Evolutionary conservation across 2,888 invertebrate species (phyloP).

Genomic region (Pilophorus perplexus): DNA sequence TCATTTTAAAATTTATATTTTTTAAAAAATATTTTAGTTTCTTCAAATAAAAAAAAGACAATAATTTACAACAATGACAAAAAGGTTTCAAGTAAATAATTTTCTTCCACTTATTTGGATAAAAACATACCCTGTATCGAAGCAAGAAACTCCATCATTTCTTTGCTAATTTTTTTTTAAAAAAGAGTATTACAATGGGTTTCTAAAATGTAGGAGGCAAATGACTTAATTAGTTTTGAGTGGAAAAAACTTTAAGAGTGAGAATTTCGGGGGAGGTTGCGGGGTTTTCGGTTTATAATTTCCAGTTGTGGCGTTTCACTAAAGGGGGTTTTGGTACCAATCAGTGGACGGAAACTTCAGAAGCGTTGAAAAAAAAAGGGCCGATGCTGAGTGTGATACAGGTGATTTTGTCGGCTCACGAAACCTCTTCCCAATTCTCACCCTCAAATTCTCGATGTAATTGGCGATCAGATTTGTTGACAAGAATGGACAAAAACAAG

Average conservation of each 20-base stretch:
- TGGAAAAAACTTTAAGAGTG: background rate
- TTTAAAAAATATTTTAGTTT: constrained; percentile 38
- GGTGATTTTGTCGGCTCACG: no score
- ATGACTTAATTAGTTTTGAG: background rate
- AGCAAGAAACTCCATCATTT: constrained; percentile 48
- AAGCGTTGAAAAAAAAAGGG: no score
- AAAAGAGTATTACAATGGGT: no score
- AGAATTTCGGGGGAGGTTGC: background rate
- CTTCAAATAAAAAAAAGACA: constrained; percentile 25
- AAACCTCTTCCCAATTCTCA: no score
- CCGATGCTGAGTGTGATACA: no score
- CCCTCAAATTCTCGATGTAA: no score
- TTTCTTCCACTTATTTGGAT: constrained; percentile 44
- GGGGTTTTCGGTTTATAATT: no score
- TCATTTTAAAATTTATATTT: constrained; percentile 32
- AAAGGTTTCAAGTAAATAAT: constrained; percentile 16
- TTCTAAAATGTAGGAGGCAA: constrained; percentile 30
- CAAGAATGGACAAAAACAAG: no score
- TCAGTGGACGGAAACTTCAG: no score
- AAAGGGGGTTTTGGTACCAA: no score
- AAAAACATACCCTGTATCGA: constrained; percentile 50
- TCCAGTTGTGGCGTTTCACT: no score
- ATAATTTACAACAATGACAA: constrained; percentile 26
- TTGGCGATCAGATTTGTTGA: no score
- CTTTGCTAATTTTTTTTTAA: constrained; percentile 43